Percentiles rank a stretch among this genome's conserved stretches.
phyloP scores from a whole-genome alignment of 2,888 invertebrate genomes.

The Drosophila bunnanda region DNA sequence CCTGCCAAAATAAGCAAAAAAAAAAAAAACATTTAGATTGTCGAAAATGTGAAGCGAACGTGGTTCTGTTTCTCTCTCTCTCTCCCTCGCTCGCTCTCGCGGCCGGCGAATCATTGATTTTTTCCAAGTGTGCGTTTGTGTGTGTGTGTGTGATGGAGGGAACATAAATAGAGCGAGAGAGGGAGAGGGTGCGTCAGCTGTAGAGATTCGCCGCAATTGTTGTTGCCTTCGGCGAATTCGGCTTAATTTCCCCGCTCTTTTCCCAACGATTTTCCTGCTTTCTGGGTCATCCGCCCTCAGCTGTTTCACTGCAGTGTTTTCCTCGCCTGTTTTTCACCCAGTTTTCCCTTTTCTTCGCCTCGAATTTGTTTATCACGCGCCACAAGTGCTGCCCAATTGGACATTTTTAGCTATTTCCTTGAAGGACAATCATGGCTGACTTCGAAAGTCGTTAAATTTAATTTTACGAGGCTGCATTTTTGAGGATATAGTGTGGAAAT shows the following conservation, averaged over 20 bases:
- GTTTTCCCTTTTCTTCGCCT: conserved; percentile 4
- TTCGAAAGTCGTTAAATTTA: background rate
- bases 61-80: conserved; percentile 13
- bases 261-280: conserved; percentile 9
- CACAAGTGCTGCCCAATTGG: background rate
- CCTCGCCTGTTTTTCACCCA: background rate
- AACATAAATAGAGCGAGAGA: conserved; percentile 13
- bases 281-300: conserved; percentile 49
- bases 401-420: background rate
- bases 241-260: background rate
- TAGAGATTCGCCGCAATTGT: conserved; percentile 7
- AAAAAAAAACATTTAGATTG: conserved; percentile 11
- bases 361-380: background rate
- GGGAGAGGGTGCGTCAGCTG: conserved; percentile 26
- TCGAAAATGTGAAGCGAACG: conserved; percentile 23
- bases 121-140: conserved; percentile 3
- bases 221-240: conserved; percentile 1
- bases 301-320: conserved; percentile 32
- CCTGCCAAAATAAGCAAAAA: conserved; percentile 13
- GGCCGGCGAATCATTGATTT: conserved; percentile 27
- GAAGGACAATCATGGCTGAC: background rate
- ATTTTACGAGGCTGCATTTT: background rate
- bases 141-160: background rate
- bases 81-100: conserved; percentile 28
- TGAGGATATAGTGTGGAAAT: background rate